Base-by-base conservation (phyloP, 2,113 vertebrate genomes). In the Fulica atra region DNA sequence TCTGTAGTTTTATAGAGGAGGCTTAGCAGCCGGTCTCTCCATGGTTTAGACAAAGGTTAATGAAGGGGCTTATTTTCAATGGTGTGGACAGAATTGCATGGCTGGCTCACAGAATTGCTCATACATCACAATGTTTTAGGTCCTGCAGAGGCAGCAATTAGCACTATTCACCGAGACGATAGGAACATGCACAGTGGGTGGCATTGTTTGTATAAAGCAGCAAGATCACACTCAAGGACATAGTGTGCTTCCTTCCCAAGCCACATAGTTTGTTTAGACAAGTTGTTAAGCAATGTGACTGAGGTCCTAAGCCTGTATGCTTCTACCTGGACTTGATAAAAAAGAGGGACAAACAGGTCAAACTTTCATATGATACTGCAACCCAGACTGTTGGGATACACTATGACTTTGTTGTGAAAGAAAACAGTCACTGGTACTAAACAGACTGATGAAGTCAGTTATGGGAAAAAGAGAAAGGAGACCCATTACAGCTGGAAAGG, bases 301-400 rank as follows among this genome's bases (percentile, higher is more conserved):
- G 4, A 6, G 4, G 16, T 63, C 4, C 24, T 71, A 51, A 82
- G 5, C 36, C 33, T 64, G 35, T 8, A 23, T 64, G 4, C 13
- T 72, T 82, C 42, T 28, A 7, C 0, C 0, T 10, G n/a, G 15
- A 26, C 16, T 16, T 61, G 15, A 64, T 71, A 10, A 53, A 86
- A 69, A 68, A 17, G 17, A 57, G 6, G 10, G 15, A 60, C 0
- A 0, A 79, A 59, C 20, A 66, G 12, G 15, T 51, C 14, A 69
- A 80, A 13, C 7, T 68, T 60, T 86, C n/a, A 2, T 26, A 16
- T 11, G 17, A 40, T 50, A 20, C 13, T 66, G 36, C 24, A 78
- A 44, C 54, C 3, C 38, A 53, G 36, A 17, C 16, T 70, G 11
- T 16, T 70, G 36, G 5, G 8, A 73, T 46, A 14, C 25, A 38